Evolutionary conservation across 2,888 invertebrate species (phyloP).

Genomic region (Eledona agricola): DNA sequence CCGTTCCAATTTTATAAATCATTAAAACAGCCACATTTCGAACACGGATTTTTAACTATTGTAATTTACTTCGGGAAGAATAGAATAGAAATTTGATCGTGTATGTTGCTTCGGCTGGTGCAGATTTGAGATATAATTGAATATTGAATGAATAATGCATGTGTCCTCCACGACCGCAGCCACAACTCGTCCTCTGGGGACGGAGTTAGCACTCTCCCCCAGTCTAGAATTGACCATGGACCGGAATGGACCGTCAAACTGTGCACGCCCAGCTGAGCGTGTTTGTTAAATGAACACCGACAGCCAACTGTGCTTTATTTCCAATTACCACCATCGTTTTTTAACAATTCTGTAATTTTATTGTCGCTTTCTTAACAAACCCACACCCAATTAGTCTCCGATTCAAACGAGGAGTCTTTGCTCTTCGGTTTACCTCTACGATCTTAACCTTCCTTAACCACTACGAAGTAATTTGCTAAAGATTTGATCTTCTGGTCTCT

Average conservation of each 20-base stretch:
- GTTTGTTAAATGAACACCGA: slow-evolving; percentile 58
- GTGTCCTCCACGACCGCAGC: slow-evolving; percentile 52
- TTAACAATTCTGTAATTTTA: slow-evolving; percentile 16
- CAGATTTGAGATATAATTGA: slow-evolving; percentile 62
- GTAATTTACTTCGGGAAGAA: slow-evolving; percentile 11
- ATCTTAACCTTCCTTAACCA: too few relatives aligned
- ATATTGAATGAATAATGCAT: slow-evolving; percentile 63
- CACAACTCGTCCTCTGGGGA: slow-evolving; percentile 54
- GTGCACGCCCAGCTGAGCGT: slow-evolving; percentile 56
- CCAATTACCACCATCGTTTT: slow-evolving; percentile 43
- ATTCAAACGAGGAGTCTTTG: too few relatives aligned
- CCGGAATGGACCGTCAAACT: slow-evolving; percentile 55
- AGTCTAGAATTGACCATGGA: slow-evolving; percentile 49
- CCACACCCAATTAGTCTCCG: too few relatives aligned
- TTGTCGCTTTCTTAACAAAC: background rate
- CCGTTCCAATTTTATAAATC: slow-evolving; percentile 29
- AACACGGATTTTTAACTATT: slow-evolving; percentile 10
- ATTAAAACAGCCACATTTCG: too few relatives aligned
- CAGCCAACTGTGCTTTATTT: slow-evolving; percentile 53
- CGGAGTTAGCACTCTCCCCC: slow-evolving; percentile 53
- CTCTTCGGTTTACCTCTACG: too few relatives aligned
- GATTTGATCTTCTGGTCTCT: too few relatives aligned
- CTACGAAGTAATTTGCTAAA: background rate
- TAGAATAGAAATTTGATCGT: slow-evolving; percentile 33
- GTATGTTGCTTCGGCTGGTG: slow-evolving; percentile 39